Conservation (phyloP, 2,888 invertebrate genomes). For the Stenichneumon culpator region DNA sequence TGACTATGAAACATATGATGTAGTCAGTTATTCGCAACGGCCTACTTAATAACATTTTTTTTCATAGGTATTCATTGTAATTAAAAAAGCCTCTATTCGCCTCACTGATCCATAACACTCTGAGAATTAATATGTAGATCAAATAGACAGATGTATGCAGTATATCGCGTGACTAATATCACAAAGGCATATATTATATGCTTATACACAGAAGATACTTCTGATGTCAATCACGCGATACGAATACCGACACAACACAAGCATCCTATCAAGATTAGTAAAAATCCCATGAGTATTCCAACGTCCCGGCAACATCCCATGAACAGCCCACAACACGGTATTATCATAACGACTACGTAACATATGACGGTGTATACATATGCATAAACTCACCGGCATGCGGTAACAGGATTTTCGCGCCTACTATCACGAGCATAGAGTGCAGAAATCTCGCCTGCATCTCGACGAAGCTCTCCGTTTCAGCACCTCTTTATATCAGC, state of each 20-base stretch:
- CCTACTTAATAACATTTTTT: background rate
- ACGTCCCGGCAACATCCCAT: background rate
- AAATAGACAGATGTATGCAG: background rate
- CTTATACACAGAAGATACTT: background rate
- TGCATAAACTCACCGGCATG: constrained; percentile 75
- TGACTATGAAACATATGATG: background rate
- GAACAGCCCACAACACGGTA: background rate
- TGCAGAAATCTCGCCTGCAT: constrained; percentile 68
- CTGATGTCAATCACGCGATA: background rate
- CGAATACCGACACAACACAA: background rate
- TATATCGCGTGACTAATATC: background rate
- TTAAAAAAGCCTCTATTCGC: background rate
- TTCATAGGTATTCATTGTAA: background rate
- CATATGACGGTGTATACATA: background rate
- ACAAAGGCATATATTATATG: background rate
- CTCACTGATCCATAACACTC: background rate
- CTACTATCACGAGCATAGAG: constrained; percentile 76
- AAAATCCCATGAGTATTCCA: background rate
- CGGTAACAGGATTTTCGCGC: constrained; percentile 76
- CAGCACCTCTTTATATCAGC: constrained; percentile 15
- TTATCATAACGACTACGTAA: background rate
- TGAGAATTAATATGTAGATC: background rate
- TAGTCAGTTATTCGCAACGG: background rate
- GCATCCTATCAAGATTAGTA: background rate
- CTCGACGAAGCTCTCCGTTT: constrained; percentile 48